Evolutionary conservation across 2,888 invertebrate species (phyloP), one percentile per base, ranked within the genome.

Genomic region (Thalpophila matura): DNA sequence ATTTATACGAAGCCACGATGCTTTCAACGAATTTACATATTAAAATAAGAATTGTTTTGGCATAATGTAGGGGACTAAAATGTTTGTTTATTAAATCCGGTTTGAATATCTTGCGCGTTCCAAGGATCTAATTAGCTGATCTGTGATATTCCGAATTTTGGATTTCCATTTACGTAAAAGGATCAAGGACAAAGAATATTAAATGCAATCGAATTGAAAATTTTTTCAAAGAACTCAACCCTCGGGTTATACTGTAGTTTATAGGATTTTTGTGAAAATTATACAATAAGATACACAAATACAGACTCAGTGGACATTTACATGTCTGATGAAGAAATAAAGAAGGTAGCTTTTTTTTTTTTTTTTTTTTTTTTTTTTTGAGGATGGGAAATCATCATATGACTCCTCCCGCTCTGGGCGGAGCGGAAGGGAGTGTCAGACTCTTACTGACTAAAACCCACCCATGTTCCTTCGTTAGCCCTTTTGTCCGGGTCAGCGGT

Each of bases 1-100:
- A 86, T 87, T 83, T 83, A 81, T 82, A 72, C 64, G 61, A 63
- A 73, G 77, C 75, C 65, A 24, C 74, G 69, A 72, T 74, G 77
- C 79, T 80, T 78, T 79, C 74, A 76, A 49, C 56, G 63, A 78
- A 81, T 81, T 80, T 77, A 59, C 80, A 81, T 81, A 80, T 80
- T 81, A 78, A 78, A 81, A 80, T 74, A 74, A 79, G 67, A 77
- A 77, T 77, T 78, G 77, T 77, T 76, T 79, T 59, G 47, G 71
- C 55, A 65, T 79, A 74, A 77, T 67, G 74, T 57, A 60, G 60
- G 53, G 53, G 49, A 58, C 46, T 61, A 51, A 64, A 66, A 69
- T 63, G 58, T 67, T 77, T 75, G 79, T 78, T 59, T 75, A 59
- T 63, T 60, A 50, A 73, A 75, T 68, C 54, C 51, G 37, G 42